phyloP scores from a whole-genome alignment of 2,888 invertebrate genomes.

The Tricholauxania praeusta region DNA sequence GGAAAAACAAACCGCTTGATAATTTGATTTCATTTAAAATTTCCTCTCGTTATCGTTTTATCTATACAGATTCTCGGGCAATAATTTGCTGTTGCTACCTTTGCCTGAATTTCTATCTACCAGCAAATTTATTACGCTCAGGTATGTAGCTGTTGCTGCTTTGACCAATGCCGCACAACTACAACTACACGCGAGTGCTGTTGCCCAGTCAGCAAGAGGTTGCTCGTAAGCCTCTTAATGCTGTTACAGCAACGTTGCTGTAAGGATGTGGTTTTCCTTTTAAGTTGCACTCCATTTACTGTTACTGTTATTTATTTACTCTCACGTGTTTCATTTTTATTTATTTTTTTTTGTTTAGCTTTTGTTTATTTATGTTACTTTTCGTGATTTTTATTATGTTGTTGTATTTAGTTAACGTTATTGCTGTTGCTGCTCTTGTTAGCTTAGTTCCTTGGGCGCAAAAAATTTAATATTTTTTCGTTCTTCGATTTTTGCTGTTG shows the following conservation, averaged over 20 bases:
- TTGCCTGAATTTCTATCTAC: no score
- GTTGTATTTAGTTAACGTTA: not conserved
- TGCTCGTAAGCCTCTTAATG: no score
- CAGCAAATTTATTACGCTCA: not conserved
- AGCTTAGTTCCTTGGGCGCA: constrained; percentile 12
- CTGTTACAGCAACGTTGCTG: not conserved
- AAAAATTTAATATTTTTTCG: constrained; percentile 4
- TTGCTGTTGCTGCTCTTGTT: not conserved
- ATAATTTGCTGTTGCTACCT: no score
- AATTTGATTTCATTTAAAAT: constrained; percentile 1
- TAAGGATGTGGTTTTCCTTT: constrained; percentile 9
- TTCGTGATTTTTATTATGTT: constrained; percentile 5
- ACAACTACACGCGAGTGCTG: not conserved
- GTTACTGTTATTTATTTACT: not conserved
- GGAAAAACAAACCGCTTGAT: constrained; percentile 22
- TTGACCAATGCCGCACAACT: not conserved
- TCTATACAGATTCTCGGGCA: no score
- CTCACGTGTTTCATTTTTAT: not conserved
- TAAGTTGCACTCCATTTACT: constrained; percentile 13
- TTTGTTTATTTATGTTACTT: constrained; percentile 18
- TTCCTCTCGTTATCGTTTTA: no score
- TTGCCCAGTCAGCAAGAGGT: not conserved
- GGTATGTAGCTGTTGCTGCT: not conserved
- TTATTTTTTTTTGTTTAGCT: constrained; percentile 4
- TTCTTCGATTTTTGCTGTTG: constrained; percentile 32